phyloP scores from a whole-genome alignment of 2,113 vertebrate genomes.

The Cololabis saira region DNA sequence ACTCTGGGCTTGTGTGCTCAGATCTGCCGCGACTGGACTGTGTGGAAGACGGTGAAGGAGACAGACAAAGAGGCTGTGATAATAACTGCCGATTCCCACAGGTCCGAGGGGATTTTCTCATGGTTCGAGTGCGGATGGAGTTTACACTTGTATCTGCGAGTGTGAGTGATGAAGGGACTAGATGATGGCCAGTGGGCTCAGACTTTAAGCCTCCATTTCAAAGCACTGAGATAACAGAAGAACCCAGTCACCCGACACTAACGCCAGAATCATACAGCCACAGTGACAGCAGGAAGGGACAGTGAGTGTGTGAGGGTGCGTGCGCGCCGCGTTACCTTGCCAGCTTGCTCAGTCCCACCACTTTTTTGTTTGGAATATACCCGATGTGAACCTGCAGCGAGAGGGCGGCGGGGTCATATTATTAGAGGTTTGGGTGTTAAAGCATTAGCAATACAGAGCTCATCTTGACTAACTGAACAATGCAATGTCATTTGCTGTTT shows the following conservation, averaged over 20 bases:
- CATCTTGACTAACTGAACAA: too few species aligned
- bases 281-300: conserved; percentile 23
- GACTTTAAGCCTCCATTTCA: conserved; percentile 79
- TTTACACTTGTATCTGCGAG: conserved; percentile 61
- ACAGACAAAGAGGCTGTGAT: conserved; percentile 59
- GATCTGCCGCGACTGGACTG: conserved; percentile 37
- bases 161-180: conserved; percentile 59
- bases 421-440: too few species aligned
- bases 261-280: conserved; percentile 48
- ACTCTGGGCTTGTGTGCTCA: conserved; percentile 25
- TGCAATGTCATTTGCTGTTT: too few species aligned
- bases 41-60: conserved; percentile 28
- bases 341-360: conserved; percentile 80
- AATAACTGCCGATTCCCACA: conserved; percentile 69
- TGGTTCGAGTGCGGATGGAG: conserved; percentile 52
- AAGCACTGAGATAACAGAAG: conserved; percentile 80
- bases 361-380: conserved; percentile 84
- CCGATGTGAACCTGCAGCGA: conserved; percentile 81
- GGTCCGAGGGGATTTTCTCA: conserved; percentile 72
- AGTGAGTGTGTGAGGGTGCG: neutral
- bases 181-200: conserved; percentile 69
- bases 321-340: conserved; percentile 74
- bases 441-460: too few species aligned
- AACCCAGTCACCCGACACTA: conserved; percentile 68
- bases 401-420: conserved; percentile 6